Conservation (phyloP, 2,113 vertebrate species). For the Cheilinus undulatus region DNA sequence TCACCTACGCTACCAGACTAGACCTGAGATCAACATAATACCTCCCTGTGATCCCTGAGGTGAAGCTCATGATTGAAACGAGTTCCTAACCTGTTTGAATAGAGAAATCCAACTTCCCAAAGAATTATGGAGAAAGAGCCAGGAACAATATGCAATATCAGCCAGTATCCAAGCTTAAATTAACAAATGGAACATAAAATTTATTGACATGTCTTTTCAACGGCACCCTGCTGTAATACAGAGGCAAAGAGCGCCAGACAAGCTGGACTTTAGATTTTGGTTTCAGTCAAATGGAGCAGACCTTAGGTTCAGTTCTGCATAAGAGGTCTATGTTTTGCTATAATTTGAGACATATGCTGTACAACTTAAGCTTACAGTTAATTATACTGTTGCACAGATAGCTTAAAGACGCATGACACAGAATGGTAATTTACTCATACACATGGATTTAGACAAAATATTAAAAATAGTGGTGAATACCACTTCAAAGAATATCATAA, state of each 20-base stretch:
- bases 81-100: constrained; percentile 36
- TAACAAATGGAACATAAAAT: constrained; percentile 60
- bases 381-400: constrained; percentile 22
- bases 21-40: constrained; percentile 22
- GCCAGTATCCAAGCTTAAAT: constrained; percentile 55
- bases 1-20: background rate
- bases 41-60: constrained; percentile 46
- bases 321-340: constrained; percentile 10
- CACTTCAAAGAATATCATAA: background rate
- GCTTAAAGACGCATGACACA: constrained; percentile 21
- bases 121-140: constrained; percentile 51
- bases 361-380: constrained; percentile 17
- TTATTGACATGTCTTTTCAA: constrained; percentile 35
- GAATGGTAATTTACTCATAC: too few relatives aligned
- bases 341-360: background rate
- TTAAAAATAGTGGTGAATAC: background rate
- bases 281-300: constrained; percentile 47
- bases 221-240: constrained; percentile 44
- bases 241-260: constrained; percentile 47
- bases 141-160: constrained; percentile 53
- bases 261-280: constrained; percentile 58
- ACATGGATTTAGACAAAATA: background rate
- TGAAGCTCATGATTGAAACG: constrained; percentile 49
- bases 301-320: constrained; percentile 38
- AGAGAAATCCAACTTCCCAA: constrained; percentile 47